Conservation (phyloP, 2,888 invertebrate species). For the Drosophila macrothrix region DNA sequence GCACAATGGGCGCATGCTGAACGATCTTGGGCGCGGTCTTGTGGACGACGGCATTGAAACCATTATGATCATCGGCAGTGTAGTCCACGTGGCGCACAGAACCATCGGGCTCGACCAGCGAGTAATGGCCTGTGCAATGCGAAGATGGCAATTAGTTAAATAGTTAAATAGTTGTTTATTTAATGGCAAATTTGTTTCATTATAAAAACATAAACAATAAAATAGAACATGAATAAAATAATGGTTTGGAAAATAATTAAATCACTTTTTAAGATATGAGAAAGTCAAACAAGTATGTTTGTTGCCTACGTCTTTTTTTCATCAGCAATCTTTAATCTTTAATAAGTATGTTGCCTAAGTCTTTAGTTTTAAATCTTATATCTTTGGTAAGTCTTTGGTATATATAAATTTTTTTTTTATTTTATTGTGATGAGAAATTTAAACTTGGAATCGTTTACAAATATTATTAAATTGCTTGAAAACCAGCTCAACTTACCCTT, state of each 20-base stretch:
- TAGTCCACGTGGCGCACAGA: conserved; percentile 87
- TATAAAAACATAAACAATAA: background rate
- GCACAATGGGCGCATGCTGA: conserved; percentile 80
- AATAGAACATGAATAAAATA: background rate
- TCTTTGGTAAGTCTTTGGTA: background rate
- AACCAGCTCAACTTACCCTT: conserved; percentile 82
- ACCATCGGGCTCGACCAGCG: conserved; percentile 86
- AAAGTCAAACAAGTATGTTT: conserved; percentile 47
- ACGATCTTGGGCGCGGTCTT: conserved; percentile 87
- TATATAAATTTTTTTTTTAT: background rate
- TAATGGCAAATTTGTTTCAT: conserved; percentile 1
- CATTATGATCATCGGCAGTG: conserved; percentile 89
- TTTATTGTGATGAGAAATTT: background rate
- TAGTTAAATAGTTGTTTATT: background rate
- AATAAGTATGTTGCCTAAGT: conserved; percentile 28
- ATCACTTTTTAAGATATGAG: background rate
- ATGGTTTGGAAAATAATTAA: background rate
- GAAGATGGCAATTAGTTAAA: conserved; percentile 1
- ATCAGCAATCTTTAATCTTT: background rate
- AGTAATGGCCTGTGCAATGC: conserved; percentile 86
- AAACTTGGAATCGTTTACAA: background rate
- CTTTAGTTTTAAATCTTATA: conserved; percentile 21
- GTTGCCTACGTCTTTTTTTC: conserved; percentile 37
- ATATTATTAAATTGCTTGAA: background rate
- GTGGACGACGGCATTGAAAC: conserved; percentile 90